phyloP scores from a whole-genome alignment of 2,888 invertebrate genomes.

The Apantesis nais region DNA sequence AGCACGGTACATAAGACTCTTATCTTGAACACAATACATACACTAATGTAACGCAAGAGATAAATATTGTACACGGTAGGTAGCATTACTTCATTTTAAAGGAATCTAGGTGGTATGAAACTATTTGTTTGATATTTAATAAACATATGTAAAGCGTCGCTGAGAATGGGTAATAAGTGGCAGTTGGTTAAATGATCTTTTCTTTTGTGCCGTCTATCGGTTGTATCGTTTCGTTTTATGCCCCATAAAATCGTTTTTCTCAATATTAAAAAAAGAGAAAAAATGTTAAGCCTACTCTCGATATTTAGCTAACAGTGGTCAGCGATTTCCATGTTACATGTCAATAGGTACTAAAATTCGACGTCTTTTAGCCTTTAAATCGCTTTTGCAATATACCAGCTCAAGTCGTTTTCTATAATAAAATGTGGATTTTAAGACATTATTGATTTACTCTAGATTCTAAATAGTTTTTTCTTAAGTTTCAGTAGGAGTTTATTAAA shows the following conservation, averaged over 20 bases:
- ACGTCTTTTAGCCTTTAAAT: constrained; percentile 1
- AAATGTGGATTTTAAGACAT: not conserved
- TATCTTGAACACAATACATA: no score
- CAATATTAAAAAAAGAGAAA: not conserved
- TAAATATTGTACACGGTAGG: no score
- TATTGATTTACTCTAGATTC: no score
- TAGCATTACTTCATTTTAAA: no score
- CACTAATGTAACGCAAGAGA: no score
- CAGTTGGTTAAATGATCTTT: no score
- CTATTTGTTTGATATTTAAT: no score
- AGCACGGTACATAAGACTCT: no score
- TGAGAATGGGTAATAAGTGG: not conserved
- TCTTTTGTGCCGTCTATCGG: not conserved
- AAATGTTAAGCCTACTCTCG: not conserved
- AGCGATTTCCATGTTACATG: constrained; percentile 1
- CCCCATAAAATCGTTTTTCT: not conserved
- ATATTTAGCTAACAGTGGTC: not conserved
- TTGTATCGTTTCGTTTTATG: constrained; percentile 2
- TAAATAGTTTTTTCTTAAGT: no score
- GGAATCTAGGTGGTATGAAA: no score
- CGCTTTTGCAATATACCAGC: not conserved
- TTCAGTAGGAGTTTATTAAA: no score
- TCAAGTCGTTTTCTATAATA: not conserved
- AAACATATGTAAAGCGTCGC: no score
- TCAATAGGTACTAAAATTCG: not conserved